Base-by-base conservation (phyloP, 2,797 vertebrate species). In the Kryptolebias ocellatus region DNA sequence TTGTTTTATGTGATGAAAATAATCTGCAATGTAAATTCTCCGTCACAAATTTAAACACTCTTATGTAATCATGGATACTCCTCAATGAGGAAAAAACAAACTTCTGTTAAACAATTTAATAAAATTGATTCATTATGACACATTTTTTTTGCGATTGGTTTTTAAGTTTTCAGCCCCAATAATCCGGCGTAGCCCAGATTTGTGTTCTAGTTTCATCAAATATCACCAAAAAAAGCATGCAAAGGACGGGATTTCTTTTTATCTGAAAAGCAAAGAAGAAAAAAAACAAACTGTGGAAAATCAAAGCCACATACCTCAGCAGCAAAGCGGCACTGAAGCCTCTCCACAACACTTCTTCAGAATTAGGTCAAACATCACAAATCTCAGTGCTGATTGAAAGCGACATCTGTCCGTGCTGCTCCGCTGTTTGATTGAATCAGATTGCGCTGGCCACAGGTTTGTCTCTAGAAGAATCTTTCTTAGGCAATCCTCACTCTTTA, bases 401-500 rank as follows among this genome's bases (percentile, higher is more conserved):
- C 50, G 64, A 60, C 69, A 70, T 85, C 60, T 84, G 68, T 82
- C 84, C 51, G 64, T 69, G 29, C 64, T 42, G 68, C 61, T 80
- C 76, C 70, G 46, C 59, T 67, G 84, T 74, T 52, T 86, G 80
- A 83, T 71, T 76, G 83, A 83, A 76, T 76, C 64, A 78, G 90
- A 87, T 80, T 80, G 89, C 85, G 82, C 80, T 56, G 76, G 88
- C 83, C 85, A 78, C 85, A 90, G 89, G 90, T 93, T 91, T 87
- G 90, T 92, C 90, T 93, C 91, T 81, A 90, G 92, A 93, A 94
- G 87, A 90, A 93, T 94, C 93, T 89, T 85, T 93, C 90, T 89
- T 89, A 85, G 91, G 89, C 91, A 89, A 84, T 89, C 90, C 92
- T 92, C 85, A 78, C 90, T 91, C 89, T 93, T 85, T 89, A 89